Evolutionary conservation across 2,888 invertebrate genomes (phyloP), one percentile per base, ranked within the genome.

Genomic region (Zele albiditarsus): DNA sequence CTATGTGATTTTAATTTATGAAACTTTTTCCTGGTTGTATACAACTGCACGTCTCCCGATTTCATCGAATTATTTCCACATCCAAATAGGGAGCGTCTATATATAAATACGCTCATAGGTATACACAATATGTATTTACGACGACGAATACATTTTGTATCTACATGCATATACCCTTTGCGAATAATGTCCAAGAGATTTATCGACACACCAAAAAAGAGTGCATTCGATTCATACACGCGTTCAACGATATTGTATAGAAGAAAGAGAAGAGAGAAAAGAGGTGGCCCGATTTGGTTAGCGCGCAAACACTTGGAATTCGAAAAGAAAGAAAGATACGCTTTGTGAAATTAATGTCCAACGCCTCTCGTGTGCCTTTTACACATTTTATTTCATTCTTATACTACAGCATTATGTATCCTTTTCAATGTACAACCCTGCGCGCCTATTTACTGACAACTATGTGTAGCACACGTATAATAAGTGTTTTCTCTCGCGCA

Each of bases 281-380:
- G 57, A 31, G 68, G 46, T 27, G 42, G 20, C 73, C 73, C 63
- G 73, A 69, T 74, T 74, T 74, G 74, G 74, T 60, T 53, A 53
- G 68, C 60, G 31, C 62, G 62, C 68, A 69, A 69, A 33, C 69
- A 57, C 53, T 58, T 69, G 74, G 69, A 74, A 63, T 74, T 63
- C 63, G 33, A 31, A 38, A 27, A 27, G 27, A 10, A 20, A 53
- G n/a, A 60, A 23, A 69, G 68, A 74, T 62, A 69, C 69, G 62
- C 74, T 74, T 65, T 69, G 69, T 49, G 20, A 74, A 74, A 74
- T 74, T 74, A 74, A 74, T 74, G 74, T 74, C 63, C 74, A 69
- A 74, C 63, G 74, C 68, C 67, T 68, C 63, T 46, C 27, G n/a
- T n/a, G 46, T 69, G 49, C 53, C 20, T 53, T 69, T 33, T 49